Conservation (phyloP, 2,888 invertebrate species). For the Andrena dorsata region DNA sequence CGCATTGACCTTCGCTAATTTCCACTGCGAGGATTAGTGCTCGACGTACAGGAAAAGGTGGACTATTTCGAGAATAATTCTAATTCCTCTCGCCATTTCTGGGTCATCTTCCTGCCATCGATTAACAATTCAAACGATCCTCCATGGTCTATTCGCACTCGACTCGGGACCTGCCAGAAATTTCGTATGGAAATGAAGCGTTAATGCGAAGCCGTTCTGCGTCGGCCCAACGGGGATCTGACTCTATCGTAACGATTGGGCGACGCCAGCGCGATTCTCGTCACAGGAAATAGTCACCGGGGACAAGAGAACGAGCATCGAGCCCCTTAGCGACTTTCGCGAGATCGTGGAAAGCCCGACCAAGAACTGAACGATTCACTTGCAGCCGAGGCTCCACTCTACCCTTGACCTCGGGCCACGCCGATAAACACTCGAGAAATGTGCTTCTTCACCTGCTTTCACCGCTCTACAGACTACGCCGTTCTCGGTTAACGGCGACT, state of each 20-base stretch:
- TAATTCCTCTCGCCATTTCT: too few species aligned
- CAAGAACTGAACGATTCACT: slow-evolving; percentile 43
- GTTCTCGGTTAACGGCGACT: neutral
- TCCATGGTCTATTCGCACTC: neutral
- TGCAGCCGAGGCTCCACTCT: slow-evolving; percentile 41
- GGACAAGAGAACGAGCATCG: neutral
- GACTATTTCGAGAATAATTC: too few species aligned
- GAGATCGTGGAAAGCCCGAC: neutral
- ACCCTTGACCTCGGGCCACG: slow-evolving; percentile 57
- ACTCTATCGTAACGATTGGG: neutral
- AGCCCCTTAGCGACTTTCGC: slow-evolving; percentile 2
- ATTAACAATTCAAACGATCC: neutral
- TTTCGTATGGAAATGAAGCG: slow-evolving; percentile 15
- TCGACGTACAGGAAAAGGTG: too few species aligned
- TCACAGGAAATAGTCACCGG: neutral
- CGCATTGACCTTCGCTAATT: too few species aligned
- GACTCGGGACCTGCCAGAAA: neutral
- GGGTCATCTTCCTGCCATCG: neutral
- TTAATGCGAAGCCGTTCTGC: neutral
- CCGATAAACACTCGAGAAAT: slow-evolving; percentile 18
- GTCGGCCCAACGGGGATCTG: neutral
- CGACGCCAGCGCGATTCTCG: neutral
- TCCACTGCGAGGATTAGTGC: too few species aligned
- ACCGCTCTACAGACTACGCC: neutral
- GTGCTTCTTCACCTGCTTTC: slow-evolving; percentile 1